These are phyloP conservation scores for Celastrina argiolus DNA, from an alignment of 2,888 invertebrate genomes.

Conservation along the genomic window DNA sequence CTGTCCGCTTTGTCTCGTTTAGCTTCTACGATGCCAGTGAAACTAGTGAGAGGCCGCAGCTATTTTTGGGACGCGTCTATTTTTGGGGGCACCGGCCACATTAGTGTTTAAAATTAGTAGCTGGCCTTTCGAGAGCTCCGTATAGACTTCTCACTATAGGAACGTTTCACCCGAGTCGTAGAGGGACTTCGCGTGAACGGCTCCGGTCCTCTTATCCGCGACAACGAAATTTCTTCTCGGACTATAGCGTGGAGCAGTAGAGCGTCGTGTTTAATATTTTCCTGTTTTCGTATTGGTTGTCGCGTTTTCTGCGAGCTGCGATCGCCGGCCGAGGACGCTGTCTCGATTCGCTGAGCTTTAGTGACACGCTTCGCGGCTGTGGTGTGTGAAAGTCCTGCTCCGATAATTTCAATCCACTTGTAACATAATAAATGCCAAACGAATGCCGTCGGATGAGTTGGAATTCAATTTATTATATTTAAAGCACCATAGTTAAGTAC, in stretches of 20 bases:
- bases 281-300: conserved; percentile 37
- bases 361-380: conserved; percentile 41
- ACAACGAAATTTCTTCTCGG: conserved; percentile 24
- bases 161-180: conserved; percentile 16
- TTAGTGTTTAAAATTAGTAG: conserved; percentile 33
- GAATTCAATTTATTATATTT: conserved; percentile 23
- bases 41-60: conserved; percentile 32
- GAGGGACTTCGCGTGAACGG: neutral
- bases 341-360: conserved; percentile 55
- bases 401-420: conserved; percentile 7
- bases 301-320: conserved; percentile 37
- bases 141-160: neutral
- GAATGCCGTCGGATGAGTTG: conserved; percentile 15
- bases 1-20: conserved; percentile 24
- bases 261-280: conserved; percentile 40
- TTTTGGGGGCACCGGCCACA: conserved; percentile 27
- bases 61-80: conserved; percentile 26
- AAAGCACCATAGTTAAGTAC: conserved; percentile 27
- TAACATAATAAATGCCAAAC: neutral
- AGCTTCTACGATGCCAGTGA: conserved; percentile 32
- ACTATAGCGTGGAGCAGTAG: conserved; percentile 32
- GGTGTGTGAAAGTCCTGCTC: conserved; percentile 26
- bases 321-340: conserved; percentile 39
- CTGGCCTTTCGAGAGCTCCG: conserved; percentile 28
- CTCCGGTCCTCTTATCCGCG: conserved; percentile 14